phyloP scores from a whole-genome alignment of 2,888 invertebrate genomes.

The Ypsolopha sequella region DNA sequence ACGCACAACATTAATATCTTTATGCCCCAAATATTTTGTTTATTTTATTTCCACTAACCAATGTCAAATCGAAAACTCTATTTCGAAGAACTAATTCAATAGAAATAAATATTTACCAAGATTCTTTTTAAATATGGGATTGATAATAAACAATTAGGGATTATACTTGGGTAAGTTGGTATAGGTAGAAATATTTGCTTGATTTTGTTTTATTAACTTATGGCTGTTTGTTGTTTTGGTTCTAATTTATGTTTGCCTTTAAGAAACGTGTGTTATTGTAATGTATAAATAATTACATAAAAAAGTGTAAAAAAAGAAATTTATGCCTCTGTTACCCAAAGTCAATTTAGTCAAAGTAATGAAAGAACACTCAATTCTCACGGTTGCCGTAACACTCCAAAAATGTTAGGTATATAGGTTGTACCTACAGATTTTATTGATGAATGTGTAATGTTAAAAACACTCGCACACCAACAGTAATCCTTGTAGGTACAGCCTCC shows the following conservation, averaged over 20 bases:
- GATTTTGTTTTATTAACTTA: conserved; percentile 54
- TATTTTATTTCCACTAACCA: not conserved
- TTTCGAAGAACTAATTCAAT: too few relatives aligned
- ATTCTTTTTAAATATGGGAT: not conserved
- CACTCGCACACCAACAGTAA: too few relatives aligned
- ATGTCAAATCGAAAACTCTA: too few relatives aligned
- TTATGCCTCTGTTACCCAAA: conserved; percentile 2
- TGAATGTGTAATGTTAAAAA: too few relatives aligned
- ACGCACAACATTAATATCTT: not conserved
- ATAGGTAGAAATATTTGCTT: conserved; percentile 44
- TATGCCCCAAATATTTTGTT: not conserved
- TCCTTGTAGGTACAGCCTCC: too few relatives aligned
- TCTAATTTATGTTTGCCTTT: conserved; percentile 26
- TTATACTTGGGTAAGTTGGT: conserved; percentile 18
- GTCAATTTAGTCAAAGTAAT: conserved; percentile 4
- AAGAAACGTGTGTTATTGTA: conserved; percentile 15
- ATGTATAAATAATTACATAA: conserved; percentile 1
- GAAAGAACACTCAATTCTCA: not conserved
- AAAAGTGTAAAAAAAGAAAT: conserved; percentile 2
- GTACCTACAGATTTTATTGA: too few relatives aligned
- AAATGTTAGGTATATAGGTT: too few relatives aligned
- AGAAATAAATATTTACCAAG: too few relatives aligned
- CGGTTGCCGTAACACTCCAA: too few relatives aligned
- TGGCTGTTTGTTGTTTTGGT: conserved; percentile 48
- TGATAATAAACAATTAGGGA: conserved; percentile 8